Conservation (phyloP, 2,797 vertebrate genomes). For the Yasuhikotakia modesta region DNA sequence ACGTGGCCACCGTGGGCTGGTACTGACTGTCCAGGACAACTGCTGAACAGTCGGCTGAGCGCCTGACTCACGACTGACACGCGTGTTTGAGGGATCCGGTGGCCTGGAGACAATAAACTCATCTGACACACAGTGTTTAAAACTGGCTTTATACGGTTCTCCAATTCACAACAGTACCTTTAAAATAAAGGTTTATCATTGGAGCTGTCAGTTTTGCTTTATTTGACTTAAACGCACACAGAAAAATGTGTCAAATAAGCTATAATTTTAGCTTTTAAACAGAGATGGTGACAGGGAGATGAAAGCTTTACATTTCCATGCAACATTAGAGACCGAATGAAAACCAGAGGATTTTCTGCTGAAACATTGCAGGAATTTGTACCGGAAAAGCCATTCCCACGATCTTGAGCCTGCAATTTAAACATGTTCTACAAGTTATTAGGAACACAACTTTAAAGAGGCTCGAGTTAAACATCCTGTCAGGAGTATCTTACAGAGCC, state of each 20-base stretch:
- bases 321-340: background rate
- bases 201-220: background rate
- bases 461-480: background rate
- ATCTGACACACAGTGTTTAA: background rate
- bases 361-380: background rate
- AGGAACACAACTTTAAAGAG: background rate
- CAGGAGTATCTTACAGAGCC: background rate
- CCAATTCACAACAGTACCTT: no score
- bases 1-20: slow-evolving; percentile 36
- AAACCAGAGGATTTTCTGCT: background rate
- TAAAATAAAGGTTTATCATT: no score
- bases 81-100: slow-evolving; percentile 20
- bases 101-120: background rate
- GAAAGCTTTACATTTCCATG: background rate
- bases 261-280: no score
- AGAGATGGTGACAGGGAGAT: background rate
- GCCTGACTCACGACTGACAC: slow-evolving; percentile 33
- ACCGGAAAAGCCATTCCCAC: background rate
- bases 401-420: slow-evolving; percentile 8
- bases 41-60: slow-evolving; percentile 34
- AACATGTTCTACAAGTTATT: background rate
- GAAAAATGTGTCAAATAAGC: no score
- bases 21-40: slow-evolving; percentile 39
- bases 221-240: no score
- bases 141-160: no score